Evolutionary conservation across 2,113 vertebrate species (phyloP).

Genomic region (Plecotus auritus): DNA sequence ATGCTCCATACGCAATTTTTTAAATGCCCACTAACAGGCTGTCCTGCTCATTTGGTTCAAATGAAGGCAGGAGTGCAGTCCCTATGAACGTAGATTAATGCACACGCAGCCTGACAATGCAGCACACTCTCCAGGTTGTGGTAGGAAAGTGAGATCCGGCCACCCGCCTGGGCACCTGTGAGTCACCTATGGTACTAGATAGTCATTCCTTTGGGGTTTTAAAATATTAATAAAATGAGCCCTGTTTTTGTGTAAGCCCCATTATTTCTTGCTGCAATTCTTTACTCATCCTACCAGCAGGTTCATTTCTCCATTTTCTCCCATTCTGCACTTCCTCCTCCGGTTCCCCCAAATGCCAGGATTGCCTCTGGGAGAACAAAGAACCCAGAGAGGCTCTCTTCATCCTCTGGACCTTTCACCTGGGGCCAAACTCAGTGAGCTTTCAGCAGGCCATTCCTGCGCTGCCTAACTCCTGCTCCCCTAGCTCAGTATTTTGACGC

Average conservation of each 20-base stretch:
- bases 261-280: not conserved
- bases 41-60: not conserved
- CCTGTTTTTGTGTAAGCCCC: not conserved
- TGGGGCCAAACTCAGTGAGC: not conserved
- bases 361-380: not conserved
- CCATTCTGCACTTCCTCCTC: not conserved
- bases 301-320: not conserved
- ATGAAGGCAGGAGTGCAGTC: not conserved
- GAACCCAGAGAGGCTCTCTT: not conserved
- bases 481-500: not conserved
- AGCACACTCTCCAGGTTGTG: not conserved
- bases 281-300: not conserved
- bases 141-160: not conserved
- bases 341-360: not conserved
- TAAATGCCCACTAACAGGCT: not conserved
- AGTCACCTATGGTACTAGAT: not conserved
- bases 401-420: not conserved
- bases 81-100: not conserved
- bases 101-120: not conserved
- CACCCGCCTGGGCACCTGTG: not conserved
- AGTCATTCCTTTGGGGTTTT: not conserved
- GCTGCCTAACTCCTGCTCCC: not conserved
- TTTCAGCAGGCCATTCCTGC: not conserved
- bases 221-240: not conserved
- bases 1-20: not conserved